phyloP scores from a whole-genome alignment of 2,113 vertebrate genomes.

The Isichthys henryi region DNA sequence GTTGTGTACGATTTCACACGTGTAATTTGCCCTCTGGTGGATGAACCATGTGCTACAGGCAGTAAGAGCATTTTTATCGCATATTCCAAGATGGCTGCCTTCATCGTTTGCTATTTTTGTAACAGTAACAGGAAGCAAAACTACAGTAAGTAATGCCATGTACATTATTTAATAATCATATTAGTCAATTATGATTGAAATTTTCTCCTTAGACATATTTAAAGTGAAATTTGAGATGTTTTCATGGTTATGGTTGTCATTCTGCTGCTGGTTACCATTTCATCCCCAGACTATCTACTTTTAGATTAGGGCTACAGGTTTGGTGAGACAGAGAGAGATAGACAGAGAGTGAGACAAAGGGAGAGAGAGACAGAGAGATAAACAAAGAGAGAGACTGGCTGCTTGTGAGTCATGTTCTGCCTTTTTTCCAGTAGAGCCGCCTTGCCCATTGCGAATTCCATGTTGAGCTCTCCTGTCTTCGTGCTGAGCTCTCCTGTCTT shows the following conservation, averaged over 20 bases:
- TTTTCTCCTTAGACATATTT: neutral
- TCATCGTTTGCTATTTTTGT: neutral
- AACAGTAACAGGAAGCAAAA: neutral
- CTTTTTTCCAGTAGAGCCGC: neutral
- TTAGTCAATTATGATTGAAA: neutral
- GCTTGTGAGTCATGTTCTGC: neutral
- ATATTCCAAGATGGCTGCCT: neutral
- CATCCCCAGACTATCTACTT: neutral
- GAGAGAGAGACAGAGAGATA: neutral
- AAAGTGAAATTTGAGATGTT: neutral
- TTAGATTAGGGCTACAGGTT: neutral
- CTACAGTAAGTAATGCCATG: neutral
- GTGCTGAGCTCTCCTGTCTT: neutral
- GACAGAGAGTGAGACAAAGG: too few relatives aligned
- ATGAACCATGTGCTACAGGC: neutral
- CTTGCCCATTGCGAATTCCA: neutral
- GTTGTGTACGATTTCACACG: neutral
- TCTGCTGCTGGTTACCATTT: neutral
- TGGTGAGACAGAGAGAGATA: neutral
- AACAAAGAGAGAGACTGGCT: neutral
- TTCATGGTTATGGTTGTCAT: neutral
- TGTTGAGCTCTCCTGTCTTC: neutral
- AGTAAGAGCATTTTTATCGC: neutral
- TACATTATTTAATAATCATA: neutral
- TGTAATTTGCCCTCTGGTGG: neutral